Conservation (phyloP, 1,140 invertebrate species). For the Cotesia glomerata region DNA sequence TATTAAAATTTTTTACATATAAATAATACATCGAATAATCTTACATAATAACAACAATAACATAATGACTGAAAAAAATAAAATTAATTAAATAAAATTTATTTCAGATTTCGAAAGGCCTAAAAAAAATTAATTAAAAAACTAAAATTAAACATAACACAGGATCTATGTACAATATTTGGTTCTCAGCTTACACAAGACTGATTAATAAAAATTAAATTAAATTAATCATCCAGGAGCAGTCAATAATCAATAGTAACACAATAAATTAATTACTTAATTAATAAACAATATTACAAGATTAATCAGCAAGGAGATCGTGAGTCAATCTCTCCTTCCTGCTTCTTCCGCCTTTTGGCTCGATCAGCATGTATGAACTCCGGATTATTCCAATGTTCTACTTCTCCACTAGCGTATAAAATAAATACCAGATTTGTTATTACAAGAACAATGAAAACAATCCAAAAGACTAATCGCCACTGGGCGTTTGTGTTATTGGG, state of each 20-base stretch:
- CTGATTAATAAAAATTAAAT: too few species aligned
- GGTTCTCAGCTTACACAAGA: not conserved
- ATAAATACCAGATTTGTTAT: slow-evolving; percentile 77
- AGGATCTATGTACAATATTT: slow-evolving; percentile 4
- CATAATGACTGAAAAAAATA: too few species aligned
- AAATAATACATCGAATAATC: too few species aligned
- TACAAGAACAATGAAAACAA: slow-evolving; percentile 74
- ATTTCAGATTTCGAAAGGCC: not conserved
- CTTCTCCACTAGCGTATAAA: slow-evolving; percentile 72
- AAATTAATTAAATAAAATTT: too few species aligned
- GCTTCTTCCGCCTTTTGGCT: slow-evolving; percentile 9
- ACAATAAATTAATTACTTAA: not conserved
- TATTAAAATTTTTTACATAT: too few species aligned
- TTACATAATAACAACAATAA: too few species aligned
- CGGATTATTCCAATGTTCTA: slow-evolving; percentile 72
- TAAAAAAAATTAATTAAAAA: too few species aligned
- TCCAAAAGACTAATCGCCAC: slow-evolving; percentile 85
- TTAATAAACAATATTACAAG: too few species aligned
- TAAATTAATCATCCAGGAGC: not conserved
- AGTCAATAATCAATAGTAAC: not conserved
- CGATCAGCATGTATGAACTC: slow-evolving; percentile 28
- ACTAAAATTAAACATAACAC: not conserved
- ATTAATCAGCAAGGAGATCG: slow-evolving; percentile 11
- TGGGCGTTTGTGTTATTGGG: slow-evolving; percentile 71
- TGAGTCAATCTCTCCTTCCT: slow-evolving; percentile 4